Evolutionary conservation across 2,113 vertebrate species (phyloP), one percentile per base, ranked within the genome.

Genomic region (Cyanoliseus patagonus): DNA sequence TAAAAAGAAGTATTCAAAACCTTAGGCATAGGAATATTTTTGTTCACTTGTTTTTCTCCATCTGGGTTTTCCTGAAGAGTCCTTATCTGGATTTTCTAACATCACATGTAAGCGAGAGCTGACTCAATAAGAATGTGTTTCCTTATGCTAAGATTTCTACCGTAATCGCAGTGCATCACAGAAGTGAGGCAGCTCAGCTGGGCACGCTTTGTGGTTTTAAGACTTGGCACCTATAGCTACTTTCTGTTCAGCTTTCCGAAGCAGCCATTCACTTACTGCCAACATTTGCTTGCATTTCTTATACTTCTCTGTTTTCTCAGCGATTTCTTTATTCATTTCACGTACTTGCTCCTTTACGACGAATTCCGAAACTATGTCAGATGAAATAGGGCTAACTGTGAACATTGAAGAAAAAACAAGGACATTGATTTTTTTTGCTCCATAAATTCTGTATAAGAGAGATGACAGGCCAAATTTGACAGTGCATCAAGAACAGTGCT

Each of bases 251-350:
- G 64, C 47, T 94, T 90, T 96, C 67, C 15, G 3, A 97, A 88
- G 63, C 70, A 92, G 62, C 10, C 86, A 51, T 75, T 94, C 95
- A 98, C 98, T 98, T 98, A 99, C 99, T 98, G 98, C 95, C 89
- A 99, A 96, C 97, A 99, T 98, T 88, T 99, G 99, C 97, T 99
- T 99, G 98, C 98, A 99, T 96, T 99, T 99, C 96, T 98, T 99
- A 98, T 99, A 99, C 92, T 99, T 99, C 95, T 99, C 99, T 87
- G 98, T 98, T 97, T 98, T 98, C 91, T 99, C 99, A 55, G 97
- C 98, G 80, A 98, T 98, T 97, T 99, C 99, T 97, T 98, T 99
- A 97, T 98, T 99, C 97, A 99, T 98, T 96, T 99, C 98, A 97
- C 98, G 98, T 33, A 99, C 97, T 97, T 99, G 99, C 75, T 98